Conservation (phyloP, 2,888 invertebrate species). For the Trypoxylon attenuatum region DNA sequence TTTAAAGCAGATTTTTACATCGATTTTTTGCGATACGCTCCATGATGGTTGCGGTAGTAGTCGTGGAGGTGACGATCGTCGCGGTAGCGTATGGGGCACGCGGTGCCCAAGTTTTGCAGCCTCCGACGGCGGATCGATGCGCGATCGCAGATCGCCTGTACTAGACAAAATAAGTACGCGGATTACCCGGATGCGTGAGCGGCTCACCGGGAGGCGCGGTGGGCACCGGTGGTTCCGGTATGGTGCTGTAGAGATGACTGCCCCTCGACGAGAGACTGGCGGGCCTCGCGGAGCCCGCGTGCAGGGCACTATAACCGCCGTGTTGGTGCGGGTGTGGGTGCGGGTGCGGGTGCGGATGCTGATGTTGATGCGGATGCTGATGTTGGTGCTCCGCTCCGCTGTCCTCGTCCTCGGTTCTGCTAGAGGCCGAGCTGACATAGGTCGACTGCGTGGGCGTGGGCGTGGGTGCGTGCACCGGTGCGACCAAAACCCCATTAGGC, state of each 20-base stretch:
- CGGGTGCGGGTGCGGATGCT: slow-evolving; percentile 76
- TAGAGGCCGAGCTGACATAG: slow-evolving; percentile 77
- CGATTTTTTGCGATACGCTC: background rate
- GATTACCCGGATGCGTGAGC: slow-evolving; percentile 65
- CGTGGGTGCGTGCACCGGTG: slow-evolving; percentile 76
- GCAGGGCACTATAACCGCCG: slow-evolving; percentile 75
- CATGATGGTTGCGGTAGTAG: too few species aligned
- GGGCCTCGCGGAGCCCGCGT: slow-evolving; percentile 61
- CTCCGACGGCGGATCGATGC: slow-evolving; percentile 26
- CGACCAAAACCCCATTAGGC: slow-evolving; percentile 72
- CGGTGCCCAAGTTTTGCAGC: slow-evolving; percentile 10
- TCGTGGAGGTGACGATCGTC: background rate
- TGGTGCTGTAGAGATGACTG: slow-evolving; percentile 72
- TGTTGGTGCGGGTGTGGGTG: slow-evolving; percentile 74
- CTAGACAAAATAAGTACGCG: slow-evolving; percentile 72
- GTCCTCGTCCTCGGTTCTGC: slow-evolving; percentile 80
- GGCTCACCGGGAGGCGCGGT: slow-evolving; percentile 55
- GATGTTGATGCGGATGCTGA: slow-evolving; percentile 74
- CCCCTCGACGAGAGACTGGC: slow-evolving; percentile 70
- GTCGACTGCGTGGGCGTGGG: slow-evolving; percentile 81
- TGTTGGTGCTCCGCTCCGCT: slow-evolving; percentile 79
- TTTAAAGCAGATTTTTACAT: slow-evolving; percentile 8
- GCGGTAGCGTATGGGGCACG: background rate
- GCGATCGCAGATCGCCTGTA: slow-evolving; percentile 31
- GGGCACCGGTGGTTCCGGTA: slow-evolving; percentile 70